Conservation (phyloP, 2,797 vertebrate genomes). For the Sebastes goodei region DNA sequence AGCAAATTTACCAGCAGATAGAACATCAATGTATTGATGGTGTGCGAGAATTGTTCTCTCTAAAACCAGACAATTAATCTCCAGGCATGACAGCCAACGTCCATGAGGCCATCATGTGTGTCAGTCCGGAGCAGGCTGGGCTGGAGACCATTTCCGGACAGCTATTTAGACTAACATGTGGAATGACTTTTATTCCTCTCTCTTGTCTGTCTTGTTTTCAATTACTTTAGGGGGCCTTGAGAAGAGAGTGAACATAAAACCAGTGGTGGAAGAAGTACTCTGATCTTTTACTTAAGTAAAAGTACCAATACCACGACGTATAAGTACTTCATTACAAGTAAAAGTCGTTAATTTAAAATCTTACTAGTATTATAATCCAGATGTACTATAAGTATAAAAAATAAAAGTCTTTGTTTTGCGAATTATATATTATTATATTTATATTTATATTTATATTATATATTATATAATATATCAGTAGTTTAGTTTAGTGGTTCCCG, state of each 20-base stretch:
- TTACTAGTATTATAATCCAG: too few species aligned
- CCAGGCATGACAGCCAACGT: background rate
- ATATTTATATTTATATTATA: too few species aligned
- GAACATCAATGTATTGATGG: conserved; percentile 55
- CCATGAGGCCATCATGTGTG: background rate
- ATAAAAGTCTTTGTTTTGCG: too few species aligned
- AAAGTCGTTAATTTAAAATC: too few species aligned
- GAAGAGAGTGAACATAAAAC: background rate
- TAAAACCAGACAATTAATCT: conserved; percentile 33
- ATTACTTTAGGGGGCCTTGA: background rate
- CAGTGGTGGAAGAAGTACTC: too few species aligned
- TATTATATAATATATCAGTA: too few species aligned
- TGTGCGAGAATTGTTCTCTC: conserved; percentile 17
- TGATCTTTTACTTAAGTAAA: too few species aligned
- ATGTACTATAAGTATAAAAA: too few species aligned
- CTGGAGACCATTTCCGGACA: background rate
- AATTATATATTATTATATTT: too few species aligned
- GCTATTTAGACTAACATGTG: conserved; percentile 26
- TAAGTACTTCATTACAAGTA: too few species aligned
- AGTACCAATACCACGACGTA: too few species aligned
- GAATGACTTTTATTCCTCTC: conserved; percentile 2
- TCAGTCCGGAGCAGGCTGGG: background rate
- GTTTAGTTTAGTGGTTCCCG: too few species aligned
- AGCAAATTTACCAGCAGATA: conserved; percentile 56
- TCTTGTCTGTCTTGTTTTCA: background rate